Conservation (phyloP, 2,888 invertebrate species). For the Ormyrus pomaceus region DNA sequence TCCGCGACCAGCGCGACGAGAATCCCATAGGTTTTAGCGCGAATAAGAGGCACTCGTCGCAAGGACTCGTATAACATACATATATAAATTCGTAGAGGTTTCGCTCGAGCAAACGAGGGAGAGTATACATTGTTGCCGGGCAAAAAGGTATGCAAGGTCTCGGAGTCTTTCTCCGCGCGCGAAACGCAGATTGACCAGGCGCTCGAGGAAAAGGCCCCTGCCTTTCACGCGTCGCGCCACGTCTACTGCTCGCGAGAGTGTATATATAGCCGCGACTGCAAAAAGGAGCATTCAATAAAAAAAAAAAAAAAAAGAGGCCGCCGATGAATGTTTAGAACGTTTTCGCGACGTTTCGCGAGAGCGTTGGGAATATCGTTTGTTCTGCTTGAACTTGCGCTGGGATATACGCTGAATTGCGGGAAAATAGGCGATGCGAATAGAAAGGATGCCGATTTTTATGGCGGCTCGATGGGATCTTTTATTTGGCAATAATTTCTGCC, state of each 20-base stretch:
- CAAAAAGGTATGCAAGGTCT: slow-evolving; percentile 53
- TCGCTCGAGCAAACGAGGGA: background rate
- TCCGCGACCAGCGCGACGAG: background rate
- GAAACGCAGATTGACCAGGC: slow-evolving; percentile 38
- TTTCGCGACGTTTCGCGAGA: background rate
- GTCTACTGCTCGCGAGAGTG: background rate
- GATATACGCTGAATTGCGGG: no score
- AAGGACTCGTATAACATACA: background rate
- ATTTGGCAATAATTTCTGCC: background rate
- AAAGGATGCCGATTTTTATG: no score
- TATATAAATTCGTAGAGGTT: background rate
- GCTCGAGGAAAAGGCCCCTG: slow-evolving; percentile 30
- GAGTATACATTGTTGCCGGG: slow-evolving; percentile 43
- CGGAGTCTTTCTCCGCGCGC: slow-evolving; percentile 22
- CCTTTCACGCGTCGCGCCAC: slow-evolving; percentile 43
- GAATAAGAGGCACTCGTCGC: no score
- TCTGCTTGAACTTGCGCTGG: no score
- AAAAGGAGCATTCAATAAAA: slow-evolving; percentile 21
- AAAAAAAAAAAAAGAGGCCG: no score
- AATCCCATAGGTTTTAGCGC: no score
- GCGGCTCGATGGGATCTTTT: no score
- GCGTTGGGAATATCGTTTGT: no score
- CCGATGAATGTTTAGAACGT: slow-evolving; percentile 13
- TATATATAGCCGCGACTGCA: slow-evolving; percentile 2
- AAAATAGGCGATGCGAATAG: no score